phyloP scores from a whole-genome alignment of 2,797 vertebrate genomes.

The Rhinichthys osculus region DNA sequence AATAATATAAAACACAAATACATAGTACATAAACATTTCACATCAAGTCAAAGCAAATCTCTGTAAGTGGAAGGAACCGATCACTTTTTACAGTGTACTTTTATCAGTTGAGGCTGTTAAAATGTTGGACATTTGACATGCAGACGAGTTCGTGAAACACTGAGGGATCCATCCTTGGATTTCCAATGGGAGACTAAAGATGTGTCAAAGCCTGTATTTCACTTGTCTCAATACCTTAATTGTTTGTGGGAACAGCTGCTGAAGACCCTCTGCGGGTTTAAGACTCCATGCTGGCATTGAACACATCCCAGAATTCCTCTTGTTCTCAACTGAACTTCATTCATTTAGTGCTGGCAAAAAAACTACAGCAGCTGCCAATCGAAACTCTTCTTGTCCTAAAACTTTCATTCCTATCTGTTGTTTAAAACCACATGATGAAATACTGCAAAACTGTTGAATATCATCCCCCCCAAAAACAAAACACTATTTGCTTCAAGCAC shows the following conservation, averaged over 20 bases:
- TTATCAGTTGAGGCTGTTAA: constrained; percentile 31
- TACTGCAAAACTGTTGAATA: neutral
- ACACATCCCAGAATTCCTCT: constrained; percentile 30
- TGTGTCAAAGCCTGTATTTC: constrained; percentile 27
- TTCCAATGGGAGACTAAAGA: constrained; percentile 30
- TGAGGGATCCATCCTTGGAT: constrained; percentile 8
- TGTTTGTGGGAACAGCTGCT: constrained; percentile 58
- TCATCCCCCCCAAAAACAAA: neutral
- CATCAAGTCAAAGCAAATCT: neutral
- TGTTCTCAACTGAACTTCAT: constrained; percentile 31
- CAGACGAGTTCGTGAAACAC: constrained; percentile 18
- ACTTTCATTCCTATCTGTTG: neutral
- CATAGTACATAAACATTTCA: neutral
- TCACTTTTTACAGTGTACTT: neutral
- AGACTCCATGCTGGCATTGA: constrained; percentile 34
- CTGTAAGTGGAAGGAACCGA: neutral
- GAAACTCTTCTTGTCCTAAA: neutral
- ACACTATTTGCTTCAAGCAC: neutral
- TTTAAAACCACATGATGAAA: neutral
- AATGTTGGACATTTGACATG: constrained; percentile 7
- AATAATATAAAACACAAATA: neutral
- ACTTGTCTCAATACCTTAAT: constrained; percentile 47
- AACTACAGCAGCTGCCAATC: constrained; percentile 36
- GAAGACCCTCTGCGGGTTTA: constrained; percentile 51
- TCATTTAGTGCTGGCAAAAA: constrained; percentile 45